Conservation (phyloP, 2,113 vertebrate genomes). For the Oreochromis spilurus region DNA sequence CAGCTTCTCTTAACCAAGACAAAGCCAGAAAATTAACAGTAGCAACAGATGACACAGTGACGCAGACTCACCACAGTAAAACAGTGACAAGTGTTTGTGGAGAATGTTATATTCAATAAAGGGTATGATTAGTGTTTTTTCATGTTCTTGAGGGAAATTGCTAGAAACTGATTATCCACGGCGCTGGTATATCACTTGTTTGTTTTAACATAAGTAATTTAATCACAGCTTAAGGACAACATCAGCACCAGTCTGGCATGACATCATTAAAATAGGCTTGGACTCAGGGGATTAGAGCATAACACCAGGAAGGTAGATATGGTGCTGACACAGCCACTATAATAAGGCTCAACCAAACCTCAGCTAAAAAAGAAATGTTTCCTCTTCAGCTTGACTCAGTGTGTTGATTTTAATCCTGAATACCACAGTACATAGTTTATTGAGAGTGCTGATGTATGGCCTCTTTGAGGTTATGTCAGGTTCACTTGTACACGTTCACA, state of each 20-base stretch:
- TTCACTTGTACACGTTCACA: neutral
- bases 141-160: neutral
- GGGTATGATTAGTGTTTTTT: neutral
- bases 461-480: neutral
- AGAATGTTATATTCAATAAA: neutral
- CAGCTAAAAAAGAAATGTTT: neutral
- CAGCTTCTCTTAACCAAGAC: neutral
- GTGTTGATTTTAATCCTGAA: neutral
- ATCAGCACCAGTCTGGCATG: slow-evolving; percentile 38
- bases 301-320: neutral
- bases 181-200: neutral
- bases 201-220: slow-evolving; percentile 39
- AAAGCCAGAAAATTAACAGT: neutral
- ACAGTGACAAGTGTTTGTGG: neutral
- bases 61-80: neutral
- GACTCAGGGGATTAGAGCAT: slow-evolving; percentile 36
- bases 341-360: neutral
- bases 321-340: slow-evolving; percentile 28
- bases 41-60: neutral
- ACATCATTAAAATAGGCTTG: slow-evolving; percentile 43
- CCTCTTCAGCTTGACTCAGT: neutral
- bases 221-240: slow-evolving; percentile 40
- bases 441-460: neutral
- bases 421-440: neutral
- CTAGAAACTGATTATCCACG: neutral